Evolutionary conservation across 2,888 invertebrate genomes (phyloP), one percentile per base, ranked within the genome.

Genomic region (Cheilosia soror): DNA sequence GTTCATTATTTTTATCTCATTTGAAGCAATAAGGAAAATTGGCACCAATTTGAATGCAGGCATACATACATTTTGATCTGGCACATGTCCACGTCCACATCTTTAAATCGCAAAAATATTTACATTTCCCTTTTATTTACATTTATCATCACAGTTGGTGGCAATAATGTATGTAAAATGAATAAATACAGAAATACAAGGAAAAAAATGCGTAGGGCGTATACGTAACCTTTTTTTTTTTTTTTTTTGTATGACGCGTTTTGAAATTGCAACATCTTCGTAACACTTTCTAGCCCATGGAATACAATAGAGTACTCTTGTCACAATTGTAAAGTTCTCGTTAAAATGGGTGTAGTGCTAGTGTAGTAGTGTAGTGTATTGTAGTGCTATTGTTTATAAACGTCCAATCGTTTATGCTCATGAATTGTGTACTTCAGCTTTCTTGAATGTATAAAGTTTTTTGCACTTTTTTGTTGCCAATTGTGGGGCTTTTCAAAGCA

Each of bases 151-250:
- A 11, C 11, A 13, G 25, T 20, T 20, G 20, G 20, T 20, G 20
- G 33, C 20, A 20, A 31, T 29, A 33, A 33, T 49, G 20, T 27
- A 4, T 51, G n/a, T 47, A n/a, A 20, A 15, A 20, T 44, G 3
- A 6, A 53, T 25, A n/a, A 15, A n/a, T 5, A 31, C 5, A 55
- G 2, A 47, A 44, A 27, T 4, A 11, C 11, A 37, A 37, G 11
- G 4, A 37, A 37, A n/a, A 29, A 4, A 2, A 25, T 13, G n/a
- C 9, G 25, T 66, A 7, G 25, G 65, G 55, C 65, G 65, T 53
- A 65, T 75, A 65, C 73, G 73, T 63, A 75, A 57, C 55, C 9
- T 63, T 44, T 63, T 62, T 57, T 57, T 57, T 13, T 51, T 13
- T 33, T 33, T 37, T 20, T 44, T 29, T 57, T 11, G 0, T 40